These are phyloP conservation scores for Xestia ashworthii DNA, from an alignment of 2,888 invertebrate species.

Conservation along the genomic window DNA sequence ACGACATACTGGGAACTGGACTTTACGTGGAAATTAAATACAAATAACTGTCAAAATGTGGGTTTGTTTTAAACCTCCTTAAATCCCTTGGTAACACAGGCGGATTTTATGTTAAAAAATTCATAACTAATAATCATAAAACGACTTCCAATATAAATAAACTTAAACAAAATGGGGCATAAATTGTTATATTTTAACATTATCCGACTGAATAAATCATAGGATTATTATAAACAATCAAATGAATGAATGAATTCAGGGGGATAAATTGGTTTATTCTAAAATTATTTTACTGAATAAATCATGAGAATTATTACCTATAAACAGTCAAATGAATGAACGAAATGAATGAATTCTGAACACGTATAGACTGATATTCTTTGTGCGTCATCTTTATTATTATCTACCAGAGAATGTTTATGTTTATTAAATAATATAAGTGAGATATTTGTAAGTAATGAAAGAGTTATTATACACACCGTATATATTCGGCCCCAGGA, in stretches of 20 bases:
- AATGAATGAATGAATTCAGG: conserved; percentile 31
- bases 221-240: conserved; percentile 39
- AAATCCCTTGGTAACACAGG: background rate
- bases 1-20: too few relatives aligned
- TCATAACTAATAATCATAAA: conserved; percentile 12
- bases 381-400: conserved; percentile 42
- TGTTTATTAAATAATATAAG: conserved; percentile 42
- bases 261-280: conserved; percentile 24
- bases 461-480: conserved; percentile 15
- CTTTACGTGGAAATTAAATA: background rate
- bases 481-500: conserved; percentile 3
- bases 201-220: conserved; percentile 41
- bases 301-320: conserved; percentile 50
- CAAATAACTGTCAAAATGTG: background rate
- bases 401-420: conserved; percentile 7
- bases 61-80: background rate
- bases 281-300: conserved; percentile 28
- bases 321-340: conserved; percentile 45
- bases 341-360: conserved; percentile 30
- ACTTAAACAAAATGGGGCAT: conserved; percentile 11
- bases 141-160: conserved; percentile 23
- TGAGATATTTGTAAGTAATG: conserved; percentile 17
- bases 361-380: conserved; percentile 30
- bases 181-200: conserved; percentile 25
- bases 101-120: background rate